phyloP scores from a whole-genome alignment of 2,797 vertebrate genomes.

The Tinamus major region DNA sequence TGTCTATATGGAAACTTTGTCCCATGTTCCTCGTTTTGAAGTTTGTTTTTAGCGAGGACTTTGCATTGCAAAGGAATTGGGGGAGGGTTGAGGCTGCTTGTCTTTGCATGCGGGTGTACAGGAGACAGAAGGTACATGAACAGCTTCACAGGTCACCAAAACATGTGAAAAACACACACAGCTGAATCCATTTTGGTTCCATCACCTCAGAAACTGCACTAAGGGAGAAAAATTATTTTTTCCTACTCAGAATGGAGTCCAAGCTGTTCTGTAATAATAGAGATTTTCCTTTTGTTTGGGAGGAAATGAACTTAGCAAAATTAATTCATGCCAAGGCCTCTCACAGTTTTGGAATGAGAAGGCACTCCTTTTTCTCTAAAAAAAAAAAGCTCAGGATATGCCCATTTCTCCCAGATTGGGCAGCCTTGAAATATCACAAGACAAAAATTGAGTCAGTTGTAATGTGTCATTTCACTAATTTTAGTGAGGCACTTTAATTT shows the following conservation, averaged over 20 bases:
- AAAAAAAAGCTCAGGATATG: not conserved
- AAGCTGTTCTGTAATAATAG: not conserved
- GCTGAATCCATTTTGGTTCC: not conserved
- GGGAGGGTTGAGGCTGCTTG: not conserved
- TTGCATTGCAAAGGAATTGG: slow-evolving; percentile 64
- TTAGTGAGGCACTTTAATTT: not conserved
- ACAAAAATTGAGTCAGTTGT: not conserved
- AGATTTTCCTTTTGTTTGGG: not conserved
- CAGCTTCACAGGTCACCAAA: not conserved
- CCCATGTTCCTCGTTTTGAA: slow-evolving; percentile 57
- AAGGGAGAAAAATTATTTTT: not conserved
- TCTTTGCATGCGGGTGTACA: slow-evolving; percentile 2
- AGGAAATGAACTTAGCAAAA: not conserved
- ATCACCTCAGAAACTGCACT: not conserved
- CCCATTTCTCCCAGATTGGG: not conserved
- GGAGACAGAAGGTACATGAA: not conserved
- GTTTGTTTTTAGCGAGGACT: slow-evolving; percentile 49
- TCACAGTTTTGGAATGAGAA: too few relatives aligned
- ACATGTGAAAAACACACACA: not conserved
- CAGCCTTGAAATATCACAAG: not conserved
- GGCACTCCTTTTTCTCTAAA: too few relatives aligned
- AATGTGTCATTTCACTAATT: not conserved
- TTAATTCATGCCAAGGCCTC: not conserved
- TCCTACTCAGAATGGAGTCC: not conserved
- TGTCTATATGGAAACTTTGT: slow-evolving; percentile 69